These are phyloP conservation scores for Ceratosolen solmsi DNA, from an alignment of 1,140 invertebrate genomes.

Conservation along the genomic window DNA sequence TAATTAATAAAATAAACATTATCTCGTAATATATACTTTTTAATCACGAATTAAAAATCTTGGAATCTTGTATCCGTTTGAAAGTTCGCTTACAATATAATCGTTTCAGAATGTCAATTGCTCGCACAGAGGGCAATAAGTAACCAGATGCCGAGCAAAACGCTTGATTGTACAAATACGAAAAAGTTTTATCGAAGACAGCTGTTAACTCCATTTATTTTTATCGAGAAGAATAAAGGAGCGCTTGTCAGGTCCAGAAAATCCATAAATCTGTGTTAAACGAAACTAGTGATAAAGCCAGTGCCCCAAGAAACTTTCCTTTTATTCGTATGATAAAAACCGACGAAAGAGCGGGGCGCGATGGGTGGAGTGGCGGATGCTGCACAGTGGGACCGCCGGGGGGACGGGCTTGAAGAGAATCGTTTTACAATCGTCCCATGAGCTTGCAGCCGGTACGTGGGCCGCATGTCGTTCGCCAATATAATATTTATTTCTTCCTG, in stretches of 20 bases:
- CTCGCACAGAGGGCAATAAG: neutral
- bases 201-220: neutral
- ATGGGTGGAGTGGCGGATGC: too few relatives aligned
- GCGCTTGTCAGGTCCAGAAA: neutral
- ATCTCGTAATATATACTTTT: too few relatives aligned
- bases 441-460: neutral
- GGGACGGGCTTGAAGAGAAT: too few relatives aligned
- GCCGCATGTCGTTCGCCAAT: neutral
- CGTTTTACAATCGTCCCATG: neutral
- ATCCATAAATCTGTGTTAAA: constrained; percentile 22
- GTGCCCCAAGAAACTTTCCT: neutral
- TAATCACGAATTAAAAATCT: neutral
- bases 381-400: too few relatives aligned
- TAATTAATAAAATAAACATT: too few relatives aligned
- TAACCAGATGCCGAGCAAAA: neutral
- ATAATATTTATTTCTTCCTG: neutral
- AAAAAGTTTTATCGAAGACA: neutral
- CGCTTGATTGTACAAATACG: neutral
- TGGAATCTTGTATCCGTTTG: neutral
- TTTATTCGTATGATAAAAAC: neutral
- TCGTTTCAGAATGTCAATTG: too few relatives aligned
- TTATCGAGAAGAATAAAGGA: neutral
- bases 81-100: too few relatives aligned
- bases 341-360: neutral
- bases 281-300: constrained; percentile 12